Base-by-base conservation (phyloP, 2,888 invertebrate species). In the Poecilus cupreus region DNA sequence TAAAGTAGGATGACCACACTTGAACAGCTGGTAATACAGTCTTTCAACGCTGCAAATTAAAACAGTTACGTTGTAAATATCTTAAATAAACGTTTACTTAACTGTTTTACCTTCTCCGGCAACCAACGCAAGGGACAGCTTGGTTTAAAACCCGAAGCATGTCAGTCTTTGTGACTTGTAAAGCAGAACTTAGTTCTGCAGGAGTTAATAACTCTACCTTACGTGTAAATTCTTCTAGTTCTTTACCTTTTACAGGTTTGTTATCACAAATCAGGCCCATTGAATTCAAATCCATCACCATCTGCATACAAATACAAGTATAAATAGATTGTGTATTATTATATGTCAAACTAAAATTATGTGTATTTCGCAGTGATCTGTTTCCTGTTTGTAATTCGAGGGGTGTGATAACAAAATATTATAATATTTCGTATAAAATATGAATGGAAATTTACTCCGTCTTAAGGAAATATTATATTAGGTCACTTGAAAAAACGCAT, bases 111-210 rank as follows among this genome's bases (percentile, higher is more conserved):
- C 96, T 96, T 91, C 96, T 92, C 84, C 97, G 92, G 90, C 98
- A 98, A 83, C 98, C 97, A 87, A 98, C 96, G 91, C 98, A 98
- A 84, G 97, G 97, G 87, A 98, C 96, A 89, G 95, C 94, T 91
- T 97, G 96, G 90, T 96, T 94, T 84, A 98, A 91, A 86, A 97
- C 94, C 86, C 94, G 93, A 87, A 96, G 92, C 86, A 97, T 93
- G 90, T 96, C 96, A 85, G 94, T 93, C 86, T 94, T 94, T 80
- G 95, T 94, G 79, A 97, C 96, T 91, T 95, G 93, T 85, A 97
- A 92, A 16, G 97, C 96, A 84, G 93, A 91, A 87, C 94, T 93
- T 57, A 96, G 90, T 90, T 97, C 97, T 82, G 94, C 93, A 84
- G 93, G 92, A 70, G 94, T 93, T 77, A 98, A 91, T 86, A 94